Base-by-base conservation (phyloP, 2,113 vertebrate genomes). In the Antennarius striatus region DNA sequence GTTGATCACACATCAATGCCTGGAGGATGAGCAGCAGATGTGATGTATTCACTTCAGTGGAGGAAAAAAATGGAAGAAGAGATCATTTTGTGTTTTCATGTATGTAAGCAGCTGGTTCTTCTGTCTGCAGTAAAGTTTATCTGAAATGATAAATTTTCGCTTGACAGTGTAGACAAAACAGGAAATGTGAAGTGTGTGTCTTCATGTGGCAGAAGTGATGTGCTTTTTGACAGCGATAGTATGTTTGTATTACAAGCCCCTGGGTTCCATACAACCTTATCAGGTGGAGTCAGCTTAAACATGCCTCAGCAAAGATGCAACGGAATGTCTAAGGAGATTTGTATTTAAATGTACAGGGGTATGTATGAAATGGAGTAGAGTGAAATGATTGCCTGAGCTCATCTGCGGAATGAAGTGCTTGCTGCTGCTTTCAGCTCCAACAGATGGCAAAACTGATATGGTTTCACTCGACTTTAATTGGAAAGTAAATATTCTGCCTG, bases 361-460 rank as follows among this genome's bases (percentile, higher is more conserved):
- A 1, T 0, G 49, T 43, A 13, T 65, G 30, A 45, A 4, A 56
- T 60, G 29, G 59, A 51, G 29, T 46, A n/a, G 16, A 72, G 45
- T 52, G 60, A 47, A 59, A 73, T 10, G 29, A 30, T n/a, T 39
- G 16, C 53, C 28, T n/a, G 14, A 32, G n/a, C 42, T 39, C 40
- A 64, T 57, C 53, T 30, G 14, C 29, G 49, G 68, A 71, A 71
- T 40, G 1, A 22, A 57, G 63, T 39, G 42, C 58, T 68, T 15
- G 56, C 60, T 69, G 69, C 73, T 68, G 56, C 52, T 55, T 64
- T 57, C 36, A 15, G 10, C 73, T 73, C 79, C 79, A 69, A 80
- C 73, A 86, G 88, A 89, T 88, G 82, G 70, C n/a, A 39, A 43
- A 3, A n/a, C 59, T 53, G 88, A 89, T 89, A 84, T 46, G 73